Base-by-base conservation (phyloP, 2,888 invertebrate genomes). In the Dryocosmus kuriphilus region DNA sequence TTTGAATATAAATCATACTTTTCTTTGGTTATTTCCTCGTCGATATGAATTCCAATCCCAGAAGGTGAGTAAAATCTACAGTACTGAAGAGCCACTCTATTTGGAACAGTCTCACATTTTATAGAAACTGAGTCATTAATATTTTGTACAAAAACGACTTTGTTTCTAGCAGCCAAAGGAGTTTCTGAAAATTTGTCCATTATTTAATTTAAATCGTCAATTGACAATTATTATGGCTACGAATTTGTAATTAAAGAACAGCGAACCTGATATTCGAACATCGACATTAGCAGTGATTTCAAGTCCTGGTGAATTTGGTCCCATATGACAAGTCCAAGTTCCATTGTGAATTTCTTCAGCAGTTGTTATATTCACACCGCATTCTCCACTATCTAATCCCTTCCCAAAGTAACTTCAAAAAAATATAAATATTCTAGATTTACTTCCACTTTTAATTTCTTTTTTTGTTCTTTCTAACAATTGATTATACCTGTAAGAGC, bases 311-410 rank as follows among this genome's bases (percentile, higher is more conserved):
- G 86, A 84, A 11, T 89, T 84, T 0, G 91, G 91, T 0, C 93
- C 93, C 92, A 93, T 93, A 79, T 93, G 92, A 77, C 93, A 93
- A 1, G 88, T 90, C 93, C 93, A 93, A 30, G 81, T 80, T 0
- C 93, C 93, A 2, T 86, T 87, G 51, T 93, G 92, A 1, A 88
- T 85, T 11, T 79, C 78, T 2, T 85, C 84, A 1, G 91, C 91
- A 4, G 90, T 87, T 1, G 84, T 81, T 79, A 93, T 92, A 0
- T 91, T 92, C 11, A 93, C 92, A 0, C 91, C 92, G 84, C 93
- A 93, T 61, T 92, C 91, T 1, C 93, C 93, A 1, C 88, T 86
- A 77, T 14, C 11, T 2, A 46, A 11, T 51, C 51, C 30, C 14
- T 30, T 71, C 1, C 41, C 46, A 46, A 46, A 27, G 16, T 27